phyloP scores from a whole-genome alignment of 2,797 vertebrate genomes.

The Nyctalus aviator region DNA sequence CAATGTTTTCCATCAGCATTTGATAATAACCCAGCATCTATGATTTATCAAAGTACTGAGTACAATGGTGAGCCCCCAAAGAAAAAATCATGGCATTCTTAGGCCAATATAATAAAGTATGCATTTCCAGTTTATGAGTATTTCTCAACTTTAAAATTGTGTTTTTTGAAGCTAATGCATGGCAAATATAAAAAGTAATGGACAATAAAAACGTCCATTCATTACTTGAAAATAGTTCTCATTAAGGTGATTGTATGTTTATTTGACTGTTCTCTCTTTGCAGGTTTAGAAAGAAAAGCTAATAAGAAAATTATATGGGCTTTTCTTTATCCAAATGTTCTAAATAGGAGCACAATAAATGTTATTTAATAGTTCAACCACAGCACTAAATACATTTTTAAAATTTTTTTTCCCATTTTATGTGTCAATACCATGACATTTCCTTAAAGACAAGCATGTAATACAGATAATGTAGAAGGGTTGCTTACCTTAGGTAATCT shows the following conservation, averaged over 20 bases:
- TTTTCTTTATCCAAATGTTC: slow-evolving; percentile 76
- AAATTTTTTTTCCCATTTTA: slow-evolving; percentile 71
- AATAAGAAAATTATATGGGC: slow-evolving; percentile 80
- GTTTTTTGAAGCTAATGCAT: slow-evolving; percentile 78
- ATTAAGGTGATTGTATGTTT: slow-evolving; percentile 78
- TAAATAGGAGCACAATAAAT: slow-evolving; percentile 70
- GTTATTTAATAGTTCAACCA: slow-evolving; percentile 73
- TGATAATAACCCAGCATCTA: slow-evolving; percentile 85
- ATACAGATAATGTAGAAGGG: slow-evolving; percentile 39
- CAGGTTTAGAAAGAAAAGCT: slow-evolving; percentile 77
- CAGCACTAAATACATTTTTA: slow-evolving; percentile 70
- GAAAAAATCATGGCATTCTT: slow-evolving; percentile 84
- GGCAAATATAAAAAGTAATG: slow-evolving; percentile 73
- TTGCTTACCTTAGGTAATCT: slow-evolving; percentile 62
- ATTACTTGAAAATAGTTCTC: slow-evolving; percentile 80
- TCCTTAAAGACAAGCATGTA: slow-evolving; percentile 65
- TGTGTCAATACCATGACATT: slow-evolving; percentile 64
- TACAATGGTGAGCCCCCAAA: slow-evolving; percentile 75
- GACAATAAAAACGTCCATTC: slow-evolving; percentile 60
- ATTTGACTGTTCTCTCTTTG: slow-evolving; percentile 76
- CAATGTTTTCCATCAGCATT: slow-evolving; percentile 85
- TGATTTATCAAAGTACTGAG: slow-evolving; percentile 83
- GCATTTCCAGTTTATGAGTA: slow-evolving; percentile 84
- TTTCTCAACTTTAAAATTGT: slow-evolving; percentile 84
- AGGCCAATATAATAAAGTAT: slow-evolving; percentile 83